phyloP scores from a whole-genome alignment of 2,888 invertebrate species.

The Rhamphomyia laevipes region DNA sequence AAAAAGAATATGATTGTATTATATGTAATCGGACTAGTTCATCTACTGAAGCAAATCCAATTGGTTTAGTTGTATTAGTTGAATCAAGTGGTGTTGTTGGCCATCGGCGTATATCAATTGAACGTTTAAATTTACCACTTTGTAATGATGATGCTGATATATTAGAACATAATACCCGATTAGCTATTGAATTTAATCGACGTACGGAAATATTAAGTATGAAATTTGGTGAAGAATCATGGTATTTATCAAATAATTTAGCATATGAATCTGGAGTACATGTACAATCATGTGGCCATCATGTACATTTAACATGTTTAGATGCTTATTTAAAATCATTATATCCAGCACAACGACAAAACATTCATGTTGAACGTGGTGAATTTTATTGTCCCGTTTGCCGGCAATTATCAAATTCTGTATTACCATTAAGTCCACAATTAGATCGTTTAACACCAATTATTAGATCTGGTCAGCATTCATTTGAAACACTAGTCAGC shows the following conservation, averaged over 20 bases:
- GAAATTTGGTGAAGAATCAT: constrained; percentile 69
- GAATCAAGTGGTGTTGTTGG: constrained; percentile 80
- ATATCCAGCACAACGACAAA: constrained; percentile 63
- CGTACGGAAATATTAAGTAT: constrained; percentile 62
- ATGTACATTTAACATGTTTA: constrained; percentile 89
- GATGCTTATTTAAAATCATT: constrained; percentile 82
- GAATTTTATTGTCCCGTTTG: constrained; percentile 95
- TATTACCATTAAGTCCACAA: constrained; percentile 70
- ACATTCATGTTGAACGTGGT: constrained; percentile 60
- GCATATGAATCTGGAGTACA: constrained; percentile 89
- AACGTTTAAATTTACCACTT: constrained; percentile 43
- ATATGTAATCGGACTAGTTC: constrained; percentile 88
- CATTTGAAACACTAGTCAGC: constrained; percentile 33
- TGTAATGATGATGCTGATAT: constrained; percentile 50
- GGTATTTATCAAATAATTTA: constrained; percentile 66
- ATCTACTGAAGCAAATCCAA: constrained; percentile 69
- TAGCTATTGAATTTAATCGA: constrained; percentile 64
- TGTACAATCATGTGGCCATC: constrained; percentile 93
- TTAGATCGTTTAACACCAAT: constrained; percentile 53
- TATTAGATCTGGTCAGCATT: constrained; percentile 43
- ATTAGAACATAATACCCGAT: constrained; percentile 48
- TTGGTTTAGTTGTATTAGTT: constrained; percentile 81
- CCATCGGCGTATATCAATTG: constrained; percentile 45
- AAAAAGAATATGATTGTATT: constrained; percentile 82
- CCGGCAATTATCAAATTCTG: constrained; percentile 81